These are phyloP conservation scores for Agrotis ipsilon DNA, from an alignment of 2,888 invertebrate genomes.

Conservation along the genomic window DNA sequence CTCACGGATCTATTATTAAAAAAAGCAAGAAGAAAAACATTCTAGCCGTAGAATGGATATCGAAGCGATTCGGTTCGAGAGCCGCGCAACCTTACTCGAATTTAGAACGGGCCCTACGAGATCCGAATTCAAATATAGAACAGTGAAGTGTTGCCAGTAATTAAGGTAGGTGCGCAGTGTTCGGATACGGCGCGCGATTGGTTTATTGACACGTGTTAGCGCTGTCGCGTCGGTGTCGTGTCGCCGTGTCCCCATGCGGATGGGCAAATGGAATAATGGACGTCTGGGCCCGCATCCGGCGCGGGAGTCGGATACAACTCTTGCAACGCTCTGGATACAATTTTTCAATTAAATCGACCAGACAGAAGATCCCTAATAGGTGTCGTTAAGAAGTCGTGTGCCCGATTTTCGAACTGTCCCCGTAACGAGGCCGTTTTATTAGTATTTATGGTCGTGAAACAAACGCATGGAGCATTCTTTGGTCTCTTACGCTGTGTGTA, in stretches of 20 bases:
- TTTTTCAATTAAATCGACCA: constrained; percentile 91
- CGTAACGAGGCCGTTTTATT: constrained; percentile 90
- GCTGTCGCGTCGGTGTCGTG: constrained; percentile 70
- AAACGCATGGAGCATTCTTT: constrained; percentile 81
- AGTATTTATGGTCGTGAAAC: constrained; percentile 89
- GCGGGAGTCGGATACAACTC: constrained; percentile 89
- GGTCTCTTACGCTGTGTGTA: constrained; percentile 75
- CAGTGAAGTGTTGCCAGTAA: constrained; percentile 76
- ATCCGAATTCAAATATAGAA: constrained; percentile 81
- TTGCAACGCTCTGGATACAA: constrained; percentile 90
- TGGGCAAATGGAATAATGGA: constrained; percentile 91
- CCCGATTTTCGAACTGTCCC: constrained; percentile 90
- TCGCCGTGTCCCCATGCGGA: constrained; percentile 88
- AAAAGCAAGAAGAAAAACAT: constrained; percentile 80
- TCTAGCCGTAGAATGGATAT: constrained; percentile 73
- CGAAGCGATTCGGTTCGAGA: constrained; percentile 70
- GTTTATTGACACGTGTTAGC: constrained; percentile 86
- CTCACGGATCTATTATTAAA: constrained; percentile 85
- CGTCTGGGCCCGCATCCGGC: constrained; percentile 91
- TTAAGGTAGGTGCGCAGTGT: constrained; percentile 76
- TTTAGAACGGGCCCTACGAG: constrained; percentile 80
- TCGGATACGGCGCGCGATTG: constrained; percentile 75
- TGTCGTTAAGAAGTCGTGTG: constrained; percentile 91
- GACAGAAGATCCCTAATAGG: constrained; percentile 91
- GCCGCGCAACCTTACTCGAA: constrained; percentile 72